phyloP scores from a whole-genome alignment of 92 coral and sea anemone species.

The Porites lobata region DNA sequence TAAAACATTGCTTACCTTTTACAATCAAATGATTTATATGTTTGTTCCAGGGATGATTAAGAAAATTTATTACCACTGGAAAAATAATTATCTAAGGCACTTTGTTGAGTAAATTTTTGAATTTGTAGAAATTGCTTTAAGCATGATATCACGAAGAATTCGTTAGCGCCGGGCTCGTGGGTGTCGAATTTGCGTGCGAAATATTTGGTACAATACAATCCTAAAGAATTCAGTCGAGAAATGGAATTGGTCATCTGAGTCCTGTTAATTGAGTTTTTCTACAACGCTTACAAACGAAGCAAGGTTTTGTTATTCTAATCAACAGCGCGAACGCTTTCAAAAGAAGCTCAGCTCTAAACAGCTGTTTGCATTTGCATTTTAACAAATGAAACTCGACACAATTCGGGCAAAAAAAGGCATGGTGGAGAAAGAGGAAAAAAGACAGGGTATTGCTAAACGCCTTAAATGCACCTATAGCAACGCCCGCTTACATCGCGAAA shows the following conservation, averaged over 20 bases:
- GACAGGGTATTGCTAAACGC: conserved; percentile 3
- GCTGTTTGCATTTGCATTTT: conserved; percentile 80
- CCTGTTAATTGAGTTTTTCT: conserved; percentile 57
- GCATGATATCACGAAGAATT: neutral
- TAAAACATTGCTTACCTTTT: conserved; percentile 26
- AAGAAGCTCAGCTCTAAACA: conserved; percentile 44
- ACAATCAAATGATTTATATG: conserved; percentile 37
- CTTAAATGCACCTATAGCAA: conserved; percentile 19
- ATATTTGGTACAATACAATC: conserved; percentile 36
- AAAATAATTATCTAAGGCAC: conserved; percentile 33
- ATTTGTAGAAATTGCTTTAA: conserved; percentile 13
- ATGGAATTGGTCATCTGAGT: conserved; percentile 1
- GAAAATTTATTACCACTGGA: conserved; percentile 46
- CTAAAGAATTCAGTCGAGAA: conserved; percentile 20
- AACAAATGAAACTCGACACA: conserved; percentile 72
- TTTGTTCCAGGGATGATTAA: conserved; percentile 35
- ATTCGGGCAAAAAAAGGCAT: conserved; percentile 19
- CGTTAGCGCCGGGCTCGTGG: neutral
- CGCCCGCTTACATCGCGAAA: neutral
- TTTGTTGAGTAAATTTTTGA: conserved; percentile 22
- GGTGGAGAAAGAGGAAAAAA: neutral
- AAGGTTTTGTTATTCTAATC: conserved; percentile 67
- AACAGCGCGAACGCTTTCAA: conserved; percentile 32
- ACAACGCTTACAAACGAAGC: conserved; percentile 53
- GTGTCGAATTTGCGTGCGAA: neutral